phyloP scores from a whole-genome alignment of 2,888 invertebrate genomes.

The Drosophila suboccidentalis region DNA sequence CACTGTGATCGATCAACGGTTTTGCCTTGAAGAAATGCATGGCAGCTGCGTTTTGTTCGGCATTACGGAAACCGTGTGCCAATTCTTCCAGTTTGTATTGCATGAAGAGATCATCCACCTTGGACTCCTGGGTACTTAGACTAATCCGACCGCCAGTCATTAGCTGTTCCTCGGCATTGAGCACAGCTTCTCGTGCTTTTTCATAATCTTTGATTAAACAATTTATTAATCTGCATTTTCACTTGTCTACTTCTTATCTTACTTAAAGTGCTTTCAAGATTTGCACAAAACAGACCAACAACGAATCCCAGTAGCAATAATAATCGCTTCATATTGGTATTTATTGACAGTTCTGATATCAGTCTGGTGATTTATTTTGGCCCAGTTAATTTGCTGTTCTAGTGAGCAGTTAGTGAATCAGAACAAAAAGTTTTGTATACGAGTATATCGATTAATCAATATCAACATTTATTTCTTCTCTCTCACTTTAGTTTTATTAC shows the following conservation, averaged over 20 bases:
- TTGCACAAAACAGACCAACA: constrained; percentile 10
- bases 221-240: too few species aligned
- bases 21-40: constrained; percentile 87
- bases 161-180: constrained; percentile 80
- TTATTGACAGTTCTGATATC: not conserved
- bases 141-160: constrained; percentile 82
- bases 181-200: constrained; percentile 80
- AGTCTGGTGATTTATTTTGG: constrained; percentile 26
- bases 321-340: constrained; percentile 34
- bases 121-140: constrained; percentile 72
- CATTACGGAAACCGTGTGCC: constrained; percentile 72
- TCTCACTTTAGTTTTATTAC: too few species aligned
- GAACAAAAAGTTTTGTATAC: too few species aligned
- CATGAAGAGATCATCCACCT: constrained; percentile 81
- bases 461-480: too few species aligned
- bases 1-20: constrained; percentile 86
- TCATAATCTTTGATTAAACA: constrained; percentile 71
- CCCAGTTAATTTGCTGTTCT: constrained; percentile 35
- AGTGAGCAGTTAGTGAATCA: constrained; percentile 10
- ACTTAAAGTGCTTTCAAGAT: constrained; percentile 44
- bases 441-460: too few species aligned
- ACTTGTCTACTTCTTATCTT: constrained; percentile 2
- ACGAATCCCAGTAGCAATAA: constrained; percentile 25
- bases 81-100: constrained; percentile 81
- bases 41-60: constrained; percentile 85